phyloP scores from a whole-genome alignment of 2,113 vertebrate genomes.

The Hyla sarda region DNA sequence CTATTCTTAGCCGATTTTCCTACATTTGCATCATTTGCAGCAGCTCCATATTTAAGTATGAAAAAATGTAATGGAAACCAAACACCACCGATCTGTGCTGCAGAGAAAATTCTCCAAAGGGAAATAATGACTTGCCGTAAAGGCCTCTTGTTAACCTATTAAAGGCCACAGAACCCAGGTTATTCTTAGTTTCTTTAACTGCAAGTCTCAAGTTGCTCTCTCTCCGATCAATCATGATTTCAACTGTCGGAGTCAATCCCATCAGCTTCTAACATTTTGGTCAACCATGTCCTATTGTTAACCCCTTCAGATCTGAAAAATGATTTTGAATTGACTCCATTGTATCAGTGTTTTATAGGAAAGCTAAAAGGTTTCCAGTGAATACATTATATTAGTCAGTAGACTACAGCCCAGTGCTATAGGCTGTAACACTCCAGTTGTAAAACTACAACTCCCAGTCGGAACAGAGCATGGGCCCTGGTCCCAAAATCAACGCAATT shows the following conservation, averaged over 20 bases:
- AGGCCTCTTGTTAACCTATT: background rate
- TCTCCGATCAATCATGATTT: background rate
- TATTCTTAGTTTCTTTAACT: background rate
- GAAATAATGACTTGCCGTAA: background rate
- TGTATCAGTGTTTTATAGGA: no score
- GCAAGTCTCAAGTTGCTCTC: background rate
- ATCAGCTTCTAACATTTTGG: background rate
- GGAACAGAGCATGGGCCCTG: no score
- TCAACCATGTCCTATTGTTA: no score
- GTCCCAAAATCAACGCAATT: no score
- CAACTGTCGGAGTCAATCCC: background rate
- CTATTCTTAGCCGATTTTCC: background rate
- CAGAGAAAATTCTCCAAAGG: background rate
- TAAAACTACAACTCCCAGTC: no score
- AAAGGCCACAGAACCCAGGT: background rate
- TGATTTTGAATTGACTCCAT: no score
- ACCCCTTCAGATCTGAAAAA: no score
- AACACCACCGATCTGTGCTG: background rate
- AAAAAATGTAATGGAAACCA: background rate
- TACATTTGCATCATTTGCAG: background rate
- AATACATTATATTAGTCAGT: no score
- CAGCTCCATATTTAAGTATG: no score
- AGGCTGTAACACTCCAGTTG: no score
- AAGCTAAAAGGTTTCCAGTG: no score
- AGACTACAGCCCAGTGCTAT: no score